Percentiles rank a stretch among this genome's conserved stretches.
Evolutionary conservation across 2,797 vertebrate species (phyloP).

Genomic region (Chromobotia macracanthus): DNA sequence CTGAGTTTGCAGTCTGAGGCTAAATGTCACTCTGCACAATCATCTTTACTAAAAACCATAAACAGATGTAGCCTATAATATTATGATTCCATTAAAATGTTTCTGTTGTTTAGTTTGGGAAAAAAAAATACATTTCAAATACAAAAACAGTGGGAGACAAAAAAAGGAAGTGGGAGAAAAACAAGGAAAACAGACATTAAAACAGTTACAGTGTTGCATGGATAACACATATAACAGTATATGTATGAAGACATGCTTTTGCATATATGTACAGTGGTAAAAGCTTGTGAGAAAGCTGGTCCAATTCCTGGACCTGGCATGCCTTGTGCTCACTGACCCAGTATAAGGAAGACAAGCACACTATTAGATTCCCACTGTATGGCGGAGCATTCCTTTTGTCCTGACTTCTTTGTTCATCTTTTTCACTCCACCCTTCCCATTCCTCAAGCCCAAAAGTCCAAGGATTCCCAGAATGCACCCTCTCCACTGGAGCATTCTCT

Average conservation of each 20-base stretch:
- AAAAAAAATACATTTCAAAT: conserved; percentile 36
- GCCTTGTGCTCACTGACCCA: conserved; percentile 66
- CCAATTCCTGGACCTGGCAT: conserved; percentile 48
- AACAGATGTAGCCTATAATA: background rate
- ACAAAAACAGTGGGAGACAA: background rate
- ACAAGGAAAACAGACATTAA: background rate
- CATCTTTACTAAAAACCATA: background rate
- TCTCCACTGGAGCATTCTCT: conserved; percentile 41
- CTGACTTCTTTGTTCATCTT: conserved; percentile 52
- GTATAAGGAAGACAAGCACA: conserved; percentile 68
- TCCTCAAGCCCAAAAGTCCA: conserved; percentile 43
- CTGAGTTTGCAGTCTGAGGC: background rate
- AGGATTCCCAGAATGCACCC: conserved; percentile 65
- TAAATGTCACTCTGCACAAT: background rate
- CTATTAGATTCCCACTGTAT: conserved; percentile 71
- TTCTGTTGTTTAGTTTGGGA: conserved; percentile 12
- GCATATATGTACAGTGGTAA: conserved; percentile 23
- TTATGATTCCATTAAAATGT: background rate
- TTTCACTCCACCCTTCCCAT: conserved; percentile 46
- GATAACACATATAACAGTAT: background rate
- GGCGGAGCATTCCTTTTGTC: conserved; percentile 62
- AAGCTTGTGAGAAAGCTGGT: conserved; percentile 24
- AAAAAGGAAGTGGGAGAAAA: conserved; percentile 4
- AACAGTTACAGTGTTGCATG: background rate
- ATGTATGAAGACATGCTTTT: background rate